A percentile compares a stretch with the other conserved stretches of the same genome.
These are phyloP conservation scores for Aspidoscelis tigris DNA, from an alignment of 2,113 vertebrate species.

Conservation along the genomic window DNA sequence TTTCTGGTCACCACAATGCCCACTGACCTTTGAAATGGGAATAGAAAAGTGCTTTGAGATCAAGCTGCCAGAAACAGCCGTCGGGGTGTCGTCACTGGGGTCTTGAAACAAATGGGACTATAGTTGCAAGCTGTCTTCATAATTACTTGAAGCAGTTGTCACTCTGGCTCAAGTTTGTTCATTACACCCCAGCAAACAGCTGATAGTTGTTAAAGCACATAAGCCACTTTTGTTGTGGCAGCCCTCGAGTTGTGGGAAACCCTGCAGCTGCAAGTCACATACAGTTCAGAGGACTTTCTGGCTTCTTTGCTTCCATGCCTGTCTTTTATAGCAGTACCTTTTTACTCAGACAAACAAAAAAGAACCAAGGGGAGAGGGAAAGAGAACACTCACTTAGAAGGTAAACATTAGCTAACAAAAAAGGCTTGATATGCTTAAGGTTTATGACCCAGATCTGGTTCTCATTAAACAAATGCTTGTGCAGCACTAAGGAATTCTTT, in stretches of 20 bases:
- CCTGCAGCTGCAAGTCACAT: conserved; percentile 75
- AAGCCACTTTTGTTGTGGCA: conserved; percentile 77
- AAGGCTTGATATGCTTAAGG: conserved; percentile 64
- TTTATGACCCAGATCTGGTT: conserved; percentile 75
- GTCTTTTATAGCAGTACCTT: conserved; percentile 63
- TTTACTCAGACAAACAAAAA: conserved; percentile 40
- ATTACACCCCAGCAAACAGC: conserved; percentile 77
- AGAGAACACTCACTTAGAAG: conserved; percentile 60
- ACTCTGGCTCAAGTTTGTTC: conserved; percentile 75
- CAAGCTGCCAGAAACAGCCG: conserved; percentile 76
- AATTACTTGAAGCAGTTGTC: conserved; percentile 79
- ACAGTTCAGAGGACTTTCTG: conserved; percentile 71
- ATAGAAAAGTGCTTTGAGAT: conserved; percentile 81
- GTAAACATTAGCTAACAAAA: conserved; percentile 77
- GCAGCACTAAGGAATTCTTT: conserved; percentile 51
- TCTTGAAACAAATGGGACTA: conserved; percentile 74
- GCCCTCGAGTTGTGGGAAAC: conserved; percentile 62
- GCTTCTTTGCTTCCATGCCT: conserved; percentile 71
- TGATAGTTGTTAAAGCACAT: conserved; percentile 74
- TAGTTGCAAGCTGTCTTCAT: conserved; percentile 80
- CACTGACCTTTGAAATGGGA: conserved; percentile 82
- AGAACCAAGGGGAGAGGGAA: neutral
- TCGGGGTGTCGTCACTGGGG: conserved; percentile 74
- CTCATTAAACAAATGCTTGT: conserved; percentile 69
- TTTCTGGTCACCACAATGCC: conserved; percentile 70